These are phyloP conservation scores for Cylloceria caligata DNA, from an alignment of 2,888 invertebrate species.

Conservation along the genomic window DNA sequence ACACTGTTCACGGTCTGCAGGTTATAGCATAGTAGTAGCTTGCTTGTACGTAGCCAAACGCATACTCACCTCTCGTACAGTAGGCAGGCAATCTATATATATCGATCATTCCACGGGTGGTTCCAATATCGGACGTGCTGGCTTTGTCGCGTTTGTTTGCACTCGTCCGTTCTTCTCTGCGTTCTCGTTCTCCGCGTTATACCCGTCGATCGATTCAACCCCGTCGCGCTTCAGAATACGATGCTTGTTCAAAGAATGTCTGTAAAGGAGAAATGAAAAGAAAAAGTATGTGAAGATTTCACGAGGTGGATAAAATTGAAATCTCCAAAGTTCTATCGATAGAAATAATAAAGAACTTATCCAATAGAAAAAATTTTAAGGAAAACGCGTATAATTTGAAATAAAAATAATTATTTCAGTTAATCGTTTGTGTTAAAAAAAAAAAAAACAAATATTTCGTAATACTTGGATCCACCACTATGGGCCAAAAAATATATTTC, in stretches of 20 bases:
- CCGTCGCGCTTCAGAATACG: slow-evolving; percentile 26
- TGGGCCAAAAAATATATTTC: background rate
- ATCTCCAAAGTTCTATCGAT: background rate
- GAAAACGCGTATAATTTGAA: background rate
- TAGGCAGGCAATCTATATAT: slow-evolving; percentile 23
- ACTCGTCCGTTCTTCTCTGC: slow-evolving; percentile 58
- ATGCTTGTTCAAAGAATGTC: slow-evolving; percentile 1
- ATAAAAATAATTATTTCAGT: background rate
- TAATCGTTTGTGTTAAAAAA: background rate
- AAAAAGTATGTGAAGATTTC: background rate
- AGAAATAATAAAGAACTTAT: background rate
- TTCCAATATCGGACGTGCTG: slow-evolving; percentile 77
- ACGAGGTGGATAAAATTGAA: background rate
- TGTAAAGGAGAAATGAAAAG: background rate
- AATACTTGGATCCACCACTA: background rate
- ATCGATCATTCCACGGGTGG: slow-evolving; percentile 59
- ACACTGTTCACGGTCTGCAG: slow-evolving; percentile 74
- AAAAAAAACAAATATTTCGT: too few relatives aligned
- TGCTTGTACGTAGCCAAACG: slow-evolving; percentile 12
- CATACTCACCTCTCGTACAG: slow-evolving; percentile 14
- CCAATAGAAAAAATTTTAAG: background rate
- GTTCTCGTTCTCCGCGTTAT: slow-evolving; percentile 24
- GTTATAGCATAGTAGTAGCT: slow-evolving; percentile 29
- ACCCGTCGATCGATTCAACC: slow-evolving; percentile 45
- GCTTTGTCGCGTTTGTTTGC: slow-evolving; percentile 81